Percentiles rank a stretch among this genome's conserved stretches.
Conservation (phyloP, 2,113 vertebrate species). For the Seriola dumerili region DNA sequence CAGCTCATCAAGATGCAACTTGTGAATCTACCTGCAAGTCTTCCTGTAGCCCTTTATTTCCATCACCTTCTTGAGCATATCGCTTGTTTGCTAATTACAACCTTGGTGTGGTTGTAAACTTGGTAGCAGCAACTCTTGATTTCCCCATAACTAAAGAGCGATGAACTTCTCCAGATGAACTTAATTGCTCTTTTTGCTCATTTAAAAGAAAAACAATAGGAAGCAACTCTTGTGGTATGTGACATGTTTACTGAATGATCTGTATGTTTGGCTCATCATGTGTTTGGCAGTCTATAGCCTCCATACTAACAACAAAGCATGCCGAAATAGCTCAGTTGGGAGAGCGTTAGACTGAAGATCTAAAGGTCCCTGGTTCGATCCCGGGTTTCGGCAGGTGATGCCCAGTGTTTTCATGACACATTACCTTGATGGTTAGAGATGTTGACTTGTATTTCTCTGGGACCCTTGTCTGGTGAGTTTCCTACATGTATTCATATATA, state of each 20-base stretch:
- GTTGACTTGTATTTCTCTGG: no score
- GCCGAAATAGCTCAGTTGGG: slow-evolving; percentile 53
- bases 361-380: slow-evolving; percentile 38
- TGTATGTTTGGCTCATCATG: no score
- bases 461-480: no score
- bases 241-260: no score
- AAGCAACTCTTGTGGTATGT: no score
- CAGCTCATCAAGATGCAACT: background rate
- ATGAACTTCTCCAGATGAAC: background rate
- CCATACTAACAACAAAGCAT: no score
- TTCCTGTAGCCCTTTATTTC: background rate
- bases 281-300: no score
- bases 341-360: slow-evolving; percentile 37
- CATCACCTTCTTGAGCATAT: background rate
- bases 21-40: background rate
- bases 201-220: no score
- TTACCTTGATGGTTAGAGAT: no score
- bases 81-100: background rate
- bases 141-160: background rate
- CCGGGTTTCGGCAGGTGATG: slow-evolving; percentile 22
- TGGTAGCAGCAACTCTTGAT: background rate
- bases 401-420: no score
- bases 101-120: background rate
- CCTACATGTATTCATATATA: no score
- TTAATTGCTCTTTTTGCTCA: no score